Base-by-base conservation (phyloP, 2,888 invertebrate genomes). In the Prenolepis imparis region DNA sequence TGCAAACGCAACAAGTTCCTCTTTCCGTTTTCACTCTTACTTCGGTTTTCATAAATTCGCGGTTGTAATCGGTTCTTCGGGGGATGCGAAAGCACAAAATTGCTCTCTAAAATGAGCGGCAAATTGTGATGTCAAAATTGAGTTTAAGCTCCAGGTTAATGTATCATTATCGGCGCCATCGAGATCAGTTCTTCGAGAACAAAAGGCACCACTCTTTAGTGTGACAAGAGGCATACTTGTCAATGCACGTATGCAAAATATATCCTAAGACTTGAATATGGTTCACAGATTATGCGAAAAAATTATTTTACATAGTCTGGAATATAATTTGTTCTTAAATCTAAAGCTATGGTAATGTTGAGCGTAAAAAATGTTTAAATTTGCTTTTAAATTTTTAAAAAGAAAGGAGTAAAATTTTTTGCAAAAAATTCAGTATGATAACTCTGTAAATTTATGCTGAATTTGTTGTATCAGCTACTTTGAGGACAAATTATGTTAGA, bases 111-210 rank as follows among this genome's bases (percentile, higher is more conserved):
- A 70, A 66, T 72, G 5, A 70, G 41, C 55, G 12, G 81, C 73
- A 64, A 80, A 28, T 21, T 61, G 55, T 70, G 18, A 82, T 15
- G 61, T 44, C 44, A 74, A 74, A 74, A 74, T 74, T 74, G 74
- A 74, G 44, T 61, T 74, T 74, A 67, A 82, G 32, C 66, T 41
- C 66, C 32, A 21, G 82, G 82, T 82, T 82, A 73, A 74, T 82
- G 59, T 74, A 48, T 70, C 67, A 82, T 82, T 82, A 82, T 74
- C 74, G 64, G 39, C 55, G 24, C 41, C 48, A 82, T 82, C 66
- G 66, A 67, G 44, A 82, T 48, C 39, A 12, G n/a, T 63, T 9
- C 57, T 28, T 67, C 36, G 44, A 73, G 36, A 59, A 36, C 44
- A 36, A 70, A 80, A 74, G 36, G 44, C 61, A 41, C 15, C 44